Conservation (phyloP, 2,888 invertebrate species). For the Pheosia tremula region DNA sequence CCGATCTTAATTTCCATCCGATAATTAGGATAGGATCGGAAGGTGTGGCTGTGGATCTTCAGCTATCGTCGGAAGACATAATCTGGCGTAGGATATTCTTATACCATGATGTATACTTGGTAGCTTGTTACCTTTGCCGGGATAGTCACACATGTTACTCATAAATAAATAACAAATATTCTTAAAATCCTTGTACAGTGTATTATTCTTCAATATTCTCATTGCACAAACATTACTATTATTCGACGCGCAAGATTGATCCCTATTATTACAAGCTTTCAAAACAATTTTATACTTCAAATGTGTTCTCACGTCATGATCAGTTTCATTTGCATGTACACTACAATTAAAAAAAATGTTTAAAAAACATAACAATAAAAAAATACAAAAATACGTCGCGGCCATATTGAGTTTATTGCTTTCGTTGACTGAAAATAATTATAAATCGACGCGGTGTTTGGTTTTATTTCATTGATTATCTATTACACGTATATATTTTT, state of each 20-base stretch:
- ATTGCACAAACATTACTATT: conserved; percentile 47
- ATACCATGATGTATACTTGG: too few relatives aligned
- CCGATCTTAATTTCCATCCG: too few relatives aligned
- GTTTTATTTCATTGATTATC: too few relatives aligned
- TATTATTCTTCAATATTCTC: conserved; percentile 26
- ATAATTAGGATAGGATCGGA: too few relatives aligned
- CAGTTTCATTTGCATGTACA: conserved; percentile 16
- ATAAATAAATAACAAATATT: conserved; percentile 63
- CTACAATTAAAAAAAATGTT: conserved; percentile 4
- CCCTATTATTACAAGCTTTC: conserved; percentile 41
- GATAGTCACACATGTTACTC: conserved; percentile 62
- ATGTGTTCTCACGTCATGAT: conserved; percentile 29
- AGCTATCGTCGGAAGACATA: too few relatives aligned
- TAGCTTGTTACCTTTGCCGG: conserved; percentile 52
- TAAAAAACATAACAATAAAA: conserved; percentile 13
- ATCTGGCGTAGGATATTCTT: too few relatives aligned
- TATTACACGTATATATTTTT: too few relatives aligned
- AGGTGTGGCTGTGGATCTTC: too few relatives aligned
- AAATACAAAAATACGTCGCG: conserved; percentile 3
- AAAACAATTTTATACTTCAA: conserved; percentile 40
- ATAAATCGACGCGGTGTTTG: too few relatives aligned
- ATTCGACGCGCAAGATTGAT: conserved; percentile 43
- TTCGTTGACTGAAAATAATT: background rate
- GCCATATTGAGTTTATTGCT: conserved; percentile 18
- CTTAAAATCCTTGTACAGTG: conserved; percentile 48